phyloP scores from a whole-genome alignment of 2,888 invertebrate genomes.

The Dendrolimus pini region DNA sequence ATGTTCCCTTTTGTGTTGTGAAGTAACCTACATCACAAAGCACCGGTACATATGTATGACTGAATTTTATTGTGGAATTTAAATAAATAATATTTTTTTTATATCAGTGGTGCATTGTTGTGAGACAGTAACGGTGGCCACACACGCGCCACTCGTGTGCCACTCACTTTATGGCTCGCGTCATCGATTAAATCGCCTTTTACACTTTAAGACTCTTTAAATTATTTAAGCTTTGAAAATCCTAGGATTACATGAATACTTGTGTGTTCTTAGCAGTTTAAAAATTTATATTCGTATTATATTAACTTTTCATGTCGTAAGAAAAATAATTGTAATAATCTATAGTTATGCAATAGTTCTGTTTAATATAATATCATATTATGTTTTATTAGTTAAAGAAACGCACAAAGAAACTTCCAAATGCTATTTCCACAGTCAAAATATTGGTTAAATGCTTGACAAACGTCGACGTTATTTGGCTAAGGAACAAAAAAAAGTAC shows the following conservation, averaged over 20 bases:
- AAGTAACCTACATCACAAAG: conserved; percentile 46
- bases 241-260: not conserved
- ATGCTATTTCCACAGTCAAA: no score
- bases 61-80: conserved; percentile 64
- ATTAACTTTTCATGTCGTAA: not conserved
- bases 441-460: no score
- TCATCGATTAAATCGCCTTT: conserved; percentile 30
- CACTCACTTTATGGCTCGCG: conserved; percentile 41
- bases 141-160: conserved; percentile 52
- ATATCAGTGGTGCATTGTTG: conserved; percentile 72
- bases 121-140: conserved; percentile 64
- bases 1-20: conserved; percentile 30
- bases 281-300: not conserved
- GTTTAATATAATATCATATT: no score
- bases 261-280: not conserved
- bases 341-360: no score
- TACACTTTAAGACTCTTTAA: conserved; percentile 37
- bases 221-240: not conserved
- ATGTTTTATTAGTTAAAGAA: no score
- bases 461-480: no score
- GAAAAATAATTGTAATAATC: no score
- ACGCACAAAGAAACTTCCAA: no score
- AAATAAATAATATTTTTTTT: conserved; percentile 75
- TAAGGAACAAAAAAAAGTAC: not conserved
- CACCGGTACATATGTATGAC: conserved; percentile 53